Base-by-base conservation (phyloP, 2,113 vertebrate species). In the Ciconia maguari region DNA sequence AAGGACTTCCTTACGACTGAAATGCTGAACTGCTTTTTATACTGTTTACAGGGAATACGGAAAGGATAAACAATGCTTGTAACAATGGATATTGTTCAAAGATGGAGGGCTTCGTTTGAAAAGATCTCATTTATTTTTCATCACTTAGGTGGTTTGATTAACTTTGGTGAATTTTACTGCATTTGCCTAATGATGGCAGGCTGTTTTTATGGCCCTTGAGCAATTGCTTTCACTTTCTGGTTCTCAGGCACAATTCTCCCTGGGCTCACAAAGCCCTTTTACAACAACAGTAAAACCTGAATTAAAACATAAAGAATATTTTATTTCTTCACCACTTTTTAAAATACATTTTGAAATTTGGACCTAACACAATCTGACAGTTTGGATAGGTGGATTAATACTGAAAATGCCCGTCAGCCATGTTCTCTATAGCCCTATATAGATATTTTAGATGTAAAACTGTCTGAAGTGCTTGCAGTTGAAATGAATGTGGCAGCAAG, bases 81-180 rank as follows among this genome's bases (percentile, higher is more conserved):
- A 87, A 89, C 74, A 89, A 94, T 58, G 77, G 62, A 70, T 54
- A 93, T 76, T 85, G 70, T 87, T 94, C 87, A 89, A 91, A 88
- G 58, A 91, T 58, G 66, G 70, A 95, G 55, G 52, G 38, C 26
- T 95, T 82, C 84, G 94, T 95, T 87, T 76, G 87, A 94, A 95
- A 94, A 79, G 24, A 85, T 65, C 83, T 96, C 80, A 89, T 91
- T 85, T 89, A 94, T 95, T 97, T 97, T 94, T 94, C 94, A 96
- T 95, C 95, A 90, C 90, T 93, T 92, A 89, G 83, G 90, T 96
- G 83, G 82, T 83, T 96, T 95, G 95, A 96, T 96, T 95, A 96
- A 96, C 93, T 94, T 95, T 83, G 88, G 83, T 89, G 94, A 89
- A 81, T 96, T 96, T 96, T 96, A 97, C 93, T 94, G 95, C 92